These are phyloP conservation scores for Oxycera nigricornis DNA, from an alignment of 2,888 invertebrate species.

Conservation along the genomic window DNA sequence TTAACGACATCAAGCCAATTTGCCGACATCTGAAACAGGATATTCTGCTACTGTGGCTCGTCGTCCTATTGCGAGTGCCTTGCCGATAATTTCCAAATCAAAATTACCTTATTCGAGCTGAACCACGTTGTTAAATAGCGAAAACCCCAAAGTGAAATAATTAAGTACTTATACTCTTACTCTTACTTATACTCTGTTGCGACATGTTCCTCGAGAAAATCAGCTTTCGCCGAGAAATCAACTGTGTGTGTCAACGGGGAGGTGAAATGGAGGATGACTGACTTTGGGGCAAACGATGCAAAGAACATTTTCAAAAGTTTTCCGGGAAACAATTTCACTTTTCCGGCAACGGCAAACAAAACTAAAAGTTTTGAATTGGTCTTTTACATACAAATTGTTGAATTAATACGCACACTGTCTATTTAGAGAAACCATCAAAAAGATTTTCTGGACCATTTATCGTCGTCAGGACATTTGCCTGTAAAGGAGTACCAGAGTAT, in stretches of 20 bases:
- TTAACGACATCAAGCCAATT: slow-evolving; percentile 10
- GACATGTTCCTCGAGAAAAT: slow-evolving; percentile 9
- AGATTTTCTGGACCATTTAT: slow-evolving; percentile 21
- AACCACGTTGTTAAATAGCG: slow-evolving; percentile 43
- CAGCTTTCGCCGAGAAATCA: not conserved
- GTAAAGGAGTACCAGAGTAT: not conserved
- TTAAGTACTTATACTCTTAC: slow-evolving; percentile 41
- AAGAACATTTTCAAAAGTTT: slow-evolving; percentile 19
- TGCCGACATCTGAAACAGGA: not conserved
- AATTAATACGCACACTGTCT: slow-evolving; percentile 27
- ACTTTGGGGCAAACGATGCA: slow-evolving; percentile 6
- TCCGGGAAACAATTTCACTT: slow-evolving; percentile 23
- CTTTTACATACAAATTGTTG: slow-evolving; percentile 38
- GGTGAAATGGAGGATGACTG: not conserved
- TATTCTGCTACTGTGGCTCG: not conserved
- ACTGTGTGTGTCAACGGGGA: not conserved
- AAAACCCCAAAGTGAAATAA: slow-evolving; percentile 41
- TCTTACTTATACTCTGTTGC: slow-evolving; percentile 17
- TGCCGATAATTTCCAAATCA: slow-evolving; percentile 38
- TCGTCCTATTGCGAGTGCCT: not conserved
- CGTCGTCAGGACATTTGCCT: not conserved
- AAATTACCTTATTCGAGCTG: slow-evolving; percentile 44
- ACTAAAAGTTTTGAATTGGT: slow-evolving; percentile 40
- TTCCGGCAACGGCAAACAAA: slow-evolving; percentile 3
- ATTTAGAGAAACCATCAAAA: slow-evolving; percentile 27